Evolutionary conservation across 2,797 vertebrate species (phyloP), one percentile per base, ranked within the genome.

Genomic region (Mormyrops boulengeri): DNA sequence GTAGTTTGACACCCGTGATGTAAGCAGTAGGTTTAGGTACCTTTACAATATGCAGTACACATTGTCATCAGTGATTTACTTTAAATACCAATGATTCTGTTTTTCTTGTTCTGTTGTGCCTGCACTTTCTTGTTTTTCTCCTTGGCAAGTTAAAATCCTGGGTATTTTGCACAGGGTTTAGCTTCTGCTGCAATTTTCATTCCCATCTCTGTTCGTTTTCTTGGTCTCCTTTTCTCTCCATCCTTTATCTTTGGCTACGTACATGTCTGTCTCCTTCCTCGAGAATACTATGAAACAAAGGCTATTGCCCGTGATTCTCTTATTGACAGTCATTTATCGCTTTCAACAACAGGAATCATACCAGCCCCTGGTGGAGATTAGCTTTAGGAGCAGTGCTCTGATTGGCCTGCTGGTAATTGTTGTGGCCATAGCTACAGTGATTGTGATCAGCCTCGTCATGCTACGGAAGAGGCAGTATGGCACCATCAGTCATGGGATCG

Each of bases 401-500:
- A 99, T 99, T 87, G 98, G 98, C 89, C 97, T 99, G 88, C 99
- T 99, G 98, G 98, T 99, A 89, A 98, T 98, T 52, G 98, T 98
- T 12, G 97, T 99, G 89, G 98, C 99, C 95, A 99, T 99, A 95
- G 99, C 98, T 89, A 99, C 98, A 0, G 97, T 99, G 94, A 99
- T 99, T 3, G 98, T 99, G 92, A 99, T 99, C 93, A 99, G 98
- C 90, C 94, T 99, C 94, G 97, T 99, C 95, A 99, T 99, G 98
- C 96, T 99, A 94, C 98, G 98, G 95, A 99, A 99, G 97, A 99
- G 99, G 91, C 99, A 99, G 90, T 99, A 99, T 91, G 99, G 98
- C 0, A 99, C 98, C 53, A 99, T 99, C 94, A 98, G 99, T 93
- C 99, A 99, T 11, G 99, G 99, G 4, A 98, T 99, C 73, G 97